phyloP scores from a whole-genome alignment of 2,113 vertebrate genomes.

The Colossoma macropomum region DNA sequence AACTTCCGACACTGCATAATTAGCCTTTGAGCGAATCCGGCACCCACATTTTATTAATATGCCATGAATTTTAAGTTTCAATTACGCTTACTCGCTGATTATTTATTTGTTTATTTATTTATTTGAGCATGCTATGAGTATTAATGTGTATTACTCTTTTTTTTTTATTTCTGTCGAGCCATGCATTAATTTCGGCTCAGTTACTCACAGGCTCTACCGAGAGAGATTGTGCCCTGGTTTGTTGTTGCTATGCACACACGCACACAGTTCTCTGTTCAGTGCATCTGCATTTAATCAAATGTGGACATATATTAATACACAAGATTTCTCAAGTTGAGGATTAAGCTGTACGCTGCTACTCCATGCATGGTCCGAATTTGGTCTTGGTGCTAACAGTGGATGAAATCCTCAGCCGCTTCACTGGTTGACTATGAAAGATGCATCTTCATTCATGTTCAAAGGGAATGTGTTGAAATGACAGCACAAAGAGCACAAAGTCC shows the following conservation, averaged over 20 bases:
- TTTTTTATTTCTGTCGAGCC: slow-evolving; percentile 28
- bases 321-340: background rate
- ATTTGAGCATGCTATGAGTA: background rate
- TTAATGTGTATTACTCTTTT: slow-evolving; percentile 62
- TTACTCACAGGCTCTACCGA: background rate
- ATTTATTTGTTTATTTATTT: slow-evolving; percentile 61
- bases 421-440: background rate
- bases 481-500: slow-evolving; percentile 20
- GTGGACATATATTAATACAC: too few species aligned
- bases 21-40: slow-evolving; percentile 32
- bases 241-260: background rate
- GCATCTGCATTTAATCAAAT: too few species aligned
- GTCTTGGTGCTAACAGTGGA: background rate
- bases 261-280: too few species aligned
- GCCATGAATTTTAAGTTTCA: slow-evolving; percentile 31
- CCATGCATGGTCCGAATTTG: background rate
- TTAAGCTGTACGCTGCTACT: background rate
- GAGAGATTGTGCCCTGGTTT: background rate
- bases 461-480: slow-evolving; percentile 13
- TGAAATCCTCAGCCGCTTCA: background rate
- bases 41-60: slow-evolving; percentile 36
- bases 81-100: slow-evolving; percentile 47
- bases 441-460: slow-evolving; percentile 31
- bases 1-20: slow-evolving; percentile 43
- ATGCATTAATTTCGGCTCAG: slow-evolving; percentile 62